Conservation (phyloP, 37 sponge, comb jelly and placozoan genomes). For the Ephydatia muelleri region DNA sequence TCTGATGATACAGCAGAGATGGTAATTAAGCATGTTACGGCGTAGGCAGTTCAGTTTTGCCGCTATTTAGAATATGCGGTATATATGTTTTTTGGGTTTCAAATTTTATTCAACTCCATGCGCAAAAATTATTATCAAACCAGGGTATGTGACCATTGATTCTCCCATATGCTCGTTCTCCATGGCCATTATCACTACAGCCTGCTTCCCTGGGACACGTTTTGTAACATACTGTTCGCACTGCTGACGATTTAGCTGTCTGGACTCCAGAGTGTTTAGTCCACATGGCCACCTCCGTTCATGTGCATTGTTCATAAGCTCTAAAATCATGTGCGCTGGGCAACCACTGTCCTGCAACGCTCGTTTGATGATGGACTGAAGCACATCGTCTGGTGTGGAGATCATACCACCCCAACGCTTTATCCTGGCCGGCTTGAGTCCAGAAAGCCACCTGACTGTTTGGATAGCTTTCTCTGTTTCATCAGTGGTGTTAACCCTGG, state of each 20-base stretch:
- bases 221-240: constrained; percentile 94
- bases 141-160: constrained; percentile 80
- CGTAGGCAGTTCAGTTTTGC: no score
- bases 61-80: no score
- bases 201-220: constrained; percentile 94
- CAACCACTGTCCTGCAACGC: constrained; percentile 89
- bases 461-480: constrained; percentile 75
- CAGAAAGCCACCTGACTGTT: constrained; percentile 72
- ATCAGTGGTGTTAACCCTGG: constrained; percentile 43
- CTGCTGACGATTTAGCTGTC: constrained; percentile 87
- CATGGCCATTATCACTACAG: constrained; percentile 90
- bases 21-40: no score
- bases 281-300: constrained; percentile 94
- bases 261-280: constrained; percentile 90
- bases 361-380: constrained; percentile 88
- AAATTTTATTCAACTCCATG: constrained; percentile 89
- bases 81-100: background rate
- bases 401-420: constrained; percentile 98
- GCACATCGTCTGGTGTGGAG: constrained; percentile 90
- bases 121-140: constrained; percentile 96
- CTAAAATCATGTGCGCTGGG: constrained; percentile 74
- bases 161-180: constrained; percentile 99
- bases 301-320: constrained; percentile 94
- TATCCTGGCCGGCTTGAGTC: constrained; percentile 70
- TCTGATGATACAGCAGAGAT: no score